Base-by-base conservation (phyloP, 1,140 invertebrate genomes). In the Nymphalis io region DNA sequence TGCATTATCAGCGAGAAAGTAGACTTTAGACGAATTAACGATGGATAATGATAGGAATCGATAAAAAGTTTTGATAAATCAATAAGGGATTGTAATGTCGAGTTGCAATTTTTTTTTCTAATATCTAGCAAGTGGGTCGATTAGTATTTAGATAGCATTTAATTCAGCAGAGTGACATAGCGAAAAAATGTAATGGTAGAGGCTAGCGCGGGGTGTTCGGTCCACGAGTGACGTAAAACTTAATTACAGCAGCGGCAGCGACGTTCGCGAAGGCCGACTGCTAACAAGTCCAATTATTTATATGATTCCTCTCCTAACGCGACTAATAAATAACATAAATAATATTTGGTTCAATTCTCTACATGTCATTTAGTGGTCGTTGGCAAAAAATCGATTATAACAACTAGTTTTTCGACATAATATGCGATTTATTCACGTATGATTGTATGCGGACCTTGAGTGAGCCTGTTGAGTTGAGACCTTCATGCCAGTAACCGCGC, bases 401-500 rank as follows among this genome's bases (percentile, higher is more conserved):
- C 74, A 76, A 83, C 83, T 82, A 77, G 81, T 85, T 85, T 88
- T 87, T 72, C 74, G 69, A 82, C 75, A 82, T 84, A 85, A 90
- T 87, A 83, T 86, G 70, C 79, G 84, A 87, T 87, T 87, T 87
- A 88, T 86, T 83, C 85, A 87, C 76, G 83, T 89, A 90, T 88
- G 85, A 88, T 88, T 90, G 85, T 90, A 87, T 86, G 80, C 85
- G 84, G 87, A 91, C 89, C 89, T 91, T 91, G 88, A 90, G 85
- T 79, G 74, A 79, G 81, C 78, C 76, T 79, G 84, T 80, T 78
- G 82, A 88, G 82, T 78, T 81, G 83, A 91, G 86, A 91, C 89
- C 89, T 91, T 91, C 87, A 83, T 84, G 87, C 79, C 82, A 79
- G 89, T 91, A 90, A 91, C 89, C 80, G 89, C 88, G 89, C 89